phyloP scores from a whole-genome alignment of 2,888 invertebrate genomes.

The Epistrophella euchroma region DNA sequence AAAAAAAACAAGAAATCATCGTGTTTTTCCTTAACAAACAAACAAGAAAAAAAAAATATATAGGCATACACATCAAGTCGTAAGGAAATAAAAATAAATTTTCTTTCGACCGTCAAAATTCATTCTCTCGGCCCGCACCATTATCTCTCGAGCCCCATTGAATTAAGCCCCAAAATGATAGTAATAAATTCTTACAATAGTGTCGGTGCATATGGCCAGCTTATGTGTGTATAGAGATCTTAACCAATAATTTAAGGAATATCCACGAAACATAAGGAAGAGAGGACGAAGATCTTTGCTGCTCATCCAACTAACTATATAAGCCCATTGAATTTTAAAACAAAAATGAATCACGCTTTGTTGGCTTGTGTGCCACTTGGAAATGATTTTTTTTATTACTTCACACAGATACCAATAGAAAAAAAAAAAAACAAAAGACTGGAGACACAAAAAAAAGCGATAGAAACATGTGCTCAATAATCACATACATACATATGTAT shows the following conservation, averaged over 20 bases:
- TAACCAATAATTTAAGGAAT: conserved; percentile 49
- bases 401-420: conserved; percentile 42
- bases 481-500: conserved; percentile 39
- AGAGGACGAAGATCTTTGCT: conserved; percentile 36
- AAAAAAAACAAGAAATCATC: conserved; percentile 6
- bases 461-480: conserved; percentile 68
- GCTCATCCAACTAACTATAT: conserved; percentile 9
- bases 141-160: conserved; percentile 27
- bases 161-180: conserved; percentile 46
- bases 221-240: conserved; percentile 7
- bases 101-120: conserved; percentile 48
- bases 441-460: conserved; percentile 7
- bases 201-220: conserved; percentile 6
- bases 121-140: conserved; percentile 8
- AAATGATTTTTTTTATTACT: conserved; percentile 66
- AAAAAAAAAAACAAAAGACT: neutral
- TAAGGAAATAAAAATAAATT: conserved; percentile 60
- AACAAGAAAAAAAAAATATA: neutral
- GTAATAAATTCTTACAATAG: conserved; percentile 55
- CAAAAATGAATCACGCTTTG: conserved; percentile 68
- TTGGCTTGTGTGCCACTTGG: conserved; percentile 61
- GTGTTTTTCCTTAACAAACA: conserved; percentile 46
- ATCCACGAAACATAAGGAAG: conserved; percentile 47
- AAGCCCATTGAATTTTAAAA: conserved; percentile 45
- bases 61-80: neutral